Evolutionary conservation across 2,888 invertebrate genomes (phyloP).

Genomic region (Callimorpha dominula): DNA sequence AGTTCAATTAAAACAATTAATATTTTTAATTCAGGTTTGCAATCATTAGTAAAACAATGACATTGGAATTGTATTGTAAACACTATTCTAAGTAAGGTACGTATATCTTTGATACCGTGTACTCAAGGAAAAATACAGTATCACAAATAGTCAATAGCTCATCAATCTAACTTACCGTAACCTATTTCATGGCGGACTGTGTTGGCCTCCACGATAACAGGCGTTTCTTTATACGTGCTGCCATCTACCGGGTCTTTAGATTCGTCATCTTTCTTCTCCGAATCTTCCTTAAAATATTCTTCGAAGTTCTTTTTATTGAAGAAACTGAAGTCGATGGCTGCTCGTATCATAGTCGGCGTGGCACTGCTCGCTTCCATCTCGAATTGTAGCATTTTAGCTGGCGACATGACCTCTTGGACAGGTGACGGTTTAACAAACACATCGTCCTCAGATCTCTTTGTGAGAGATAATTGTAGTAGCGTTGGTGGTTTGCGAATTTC

Average conservation of each 20-base stretch:
- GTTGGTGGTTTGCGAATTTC: conserved; percentile 57
- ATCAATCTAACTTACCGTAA: conserved; percentile 70
- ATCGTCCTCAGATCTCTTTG: conserved; percentile 70
- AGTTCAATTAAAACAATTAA: neutral
- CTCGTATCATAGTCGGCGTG: conserved; percentile 82
- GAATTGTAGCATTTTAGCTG: conserved; percentile 81
- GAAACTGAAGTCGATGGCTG: conserved; percentile 78
- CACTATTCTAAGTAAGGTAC: neutral
- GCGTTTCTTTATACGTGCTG: conserved; percentile 66
- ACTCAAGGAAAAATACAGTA: conserved; percentile 36
- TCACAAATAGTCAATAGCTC: conserved; percentile 29
- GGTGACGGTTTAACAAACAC: conserved; percentile 78
- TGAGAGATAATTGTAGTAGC: conserved; percentile 69
- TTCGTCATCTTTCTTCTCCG: conserved; percentile 45
- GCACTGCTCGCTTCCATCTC: conserved; percentile 72
- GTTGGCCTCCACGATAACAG: conserved; percentile 74
- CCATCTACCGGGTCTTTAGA: conserved; percentile 43
- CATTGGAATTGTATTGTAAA: neutral
- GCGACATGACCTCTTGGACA: conserved; percentile 76
- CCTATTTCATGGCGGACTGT: conserved; percentile 82
- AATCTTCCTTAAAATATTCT: conserved; percentile 67
- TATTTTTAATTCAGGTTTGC: neutral
- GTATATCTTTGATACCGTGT: conserved; percentile 24
- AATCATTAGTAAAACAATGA: conserved; percentile 9
- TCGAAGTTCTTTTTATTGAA: conserved; percentile 75